phyloP scores from a whole-genome alignment of 2,888 invertebrate species.

The Pollenia labialis region DNA sequence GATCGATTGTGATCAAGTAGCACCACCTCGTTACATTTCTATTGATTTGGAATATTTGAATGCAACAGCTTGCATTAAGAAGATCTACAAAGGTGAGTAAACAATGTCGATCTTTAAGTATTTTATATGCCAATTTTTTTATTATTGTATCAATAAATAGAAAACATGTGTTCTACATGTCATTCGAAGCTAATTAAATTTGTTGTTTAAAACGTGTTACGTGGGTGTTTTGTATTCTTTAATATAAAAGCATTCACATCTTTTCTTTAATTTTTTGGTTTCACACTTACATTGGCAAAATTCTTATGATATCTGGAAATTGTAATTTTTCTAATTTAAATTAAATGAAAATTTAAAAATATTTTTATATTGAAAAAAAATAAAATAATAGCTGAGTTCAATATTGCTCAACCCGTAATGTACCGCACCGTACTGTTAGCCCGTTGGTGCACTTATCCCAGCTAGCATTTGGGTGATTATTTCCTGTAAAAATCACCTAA shows the following conservation, averaged over 20 bases:
- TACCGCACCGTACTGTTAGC: too few species aligned
- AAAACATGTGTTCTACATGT: neutral
- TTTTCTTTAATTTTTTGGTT: neutral
- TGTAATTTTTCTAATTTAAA: too few species aligned
- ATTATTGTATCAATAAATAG: slow-evolving; percentile 2
- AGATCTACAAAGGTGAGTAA: slow-evolving; percentile 80
- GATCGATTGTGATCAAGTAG: slow-evolving; percentile 79
- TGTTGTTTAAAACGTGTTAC: neutral
- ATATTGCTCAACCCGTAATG: too few species aligned
- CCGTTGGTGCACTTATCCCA: too few species aligned
- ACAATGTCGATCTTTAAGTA: neutral
- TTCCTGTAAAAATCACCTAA: too few species aligned
- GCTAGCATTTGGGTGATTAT: too few species aligned
- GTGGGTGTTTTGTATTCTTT: slow-evolving; percentile 1
- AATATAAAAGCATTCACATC: neutral
- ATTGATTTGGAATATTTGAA: slow-evolving; percentile 77
- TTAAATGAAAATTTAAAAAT: too few species aligned
- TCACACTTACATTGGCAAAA: neutral
- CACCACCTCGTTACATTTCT: slow-evolving; percentile 81
- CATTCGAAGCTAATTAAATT: slow-evolving; percentile 16
- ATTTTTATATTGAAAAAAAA: too few species aligned
- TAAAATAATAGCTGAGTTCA: too few species aligned
- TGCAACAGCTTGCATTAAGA: slow-evolving; percentile 82
- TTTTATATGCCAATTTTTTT: neutral
- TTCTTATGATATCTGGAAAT: neutral